Base-by-base conservation (phyloP, 2,888 invertebrate genomes). In the Chalcosyrphus nemorum region DNA sequence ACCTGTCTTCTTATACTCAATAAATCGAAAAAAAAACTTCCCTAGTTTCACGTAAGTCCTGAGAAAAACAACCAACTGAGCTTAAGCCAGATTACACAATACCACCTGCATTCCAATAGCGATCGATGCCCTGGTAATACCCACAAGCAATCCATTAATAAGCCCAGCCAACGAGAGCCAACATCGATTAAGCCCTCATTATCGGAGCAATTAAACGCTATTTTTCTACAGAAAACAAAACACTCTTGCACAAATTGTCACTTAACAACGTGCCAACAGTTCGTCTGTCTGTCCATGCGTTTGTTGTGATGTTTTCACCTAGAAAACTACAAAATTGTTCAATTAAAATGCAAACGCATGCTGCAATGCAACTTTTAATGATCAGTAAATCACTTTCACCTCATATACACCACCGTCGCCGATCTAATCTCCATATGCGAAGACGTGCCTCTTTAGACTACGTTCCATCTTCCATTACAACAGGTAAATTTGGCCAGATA, bases 381-480 rank as follows among this genome's bases (percentile, higher is more conserved):
- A 63, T 61, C 82, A 47, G 68, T 84, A 84, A 80, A 84, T 84
- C 82, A 84, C 82, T 84, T 84, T 84, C 82, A 66, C 82, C 63
- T 66, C 74, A 59, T 57, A 74, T 45, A 43, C 56, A 21, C 13
- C 17, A 38, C 13, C 17, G 50, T 35, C 56, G 41, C 9, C 71
- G 57, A 56, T 68, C 70, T 81, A 70, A 81, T 81, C 70, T 71
- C 56, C 56, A 76, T 70, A 38, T 24, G 71, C 71, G 57, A 65
- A 1, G 45, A 47, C 61, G n/a, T 11, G 15, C n/a, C 27, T 29
- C 9, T 13, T n/a, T 21, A 19, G 32, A 15, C 27, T 50, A 15
- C 47, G 27, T 41, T 54, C 59, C 47, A 50, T 72, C 59, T 19
- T 21, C 72, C 66, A 65, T 29, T 65, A 19, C 54, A 52, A 29